These are phyloP conservation scores for Cantharis rustica DNA, from an alignment of 2,888 invertebrate species.

Conservation along the genomic window DNA sequence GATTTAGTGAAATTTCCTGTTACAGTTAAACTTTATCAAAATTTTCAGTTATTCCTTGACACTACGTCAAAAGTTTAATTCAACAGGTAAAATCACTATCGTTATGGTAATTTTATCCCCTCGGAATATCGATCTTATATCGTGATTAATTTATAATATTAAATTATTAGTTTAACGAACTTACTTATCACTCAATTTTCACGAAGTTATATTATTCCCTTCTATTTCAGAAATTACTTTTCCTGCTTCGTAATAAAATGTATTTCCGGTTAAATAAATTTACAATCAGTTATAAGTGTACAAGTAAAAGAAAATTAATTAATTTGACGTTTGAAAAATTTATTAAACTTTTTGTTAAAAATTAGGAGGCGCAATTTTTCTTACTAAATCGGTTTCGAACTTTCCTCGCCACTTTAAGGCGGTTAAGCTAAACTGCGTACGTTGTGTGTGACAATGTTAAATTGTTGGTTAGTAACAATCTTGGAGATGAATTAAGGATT, in stretches of 20 bases:
- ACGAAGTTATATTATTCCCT: background rate
- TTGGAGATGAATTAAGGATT: background rate
- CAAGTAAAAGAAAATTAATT: background rate
- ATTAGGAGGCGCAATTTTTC: background rate
- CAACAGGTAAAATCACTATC: background rate
- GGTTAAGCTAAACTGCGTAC: background rate
- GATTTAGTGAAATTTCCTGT: background rate
- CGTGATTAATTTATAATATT: background rate
- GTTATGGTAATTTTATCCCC: background rate
- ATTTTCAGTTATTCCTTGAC: background rate
- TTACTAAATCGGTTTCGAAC: background rate
- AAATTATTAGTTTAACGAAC: background rate
- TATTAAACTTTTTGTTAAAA: background rate
- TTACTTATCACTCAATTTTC: background rate
- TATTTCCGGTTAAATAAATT: background rate
- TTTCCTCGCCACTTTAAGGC: background rate
- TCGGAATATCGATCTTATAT: background rate
- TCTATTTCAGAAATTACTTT: background rate
- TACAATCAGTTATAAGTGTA: background rate
- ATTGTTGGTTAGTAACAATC: background rate
- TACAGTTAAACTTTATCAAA: background rate
- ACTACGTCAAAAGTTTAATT: background rate
- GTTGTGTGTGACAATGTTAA: background rate
- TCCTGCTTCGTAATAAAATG: background rate
- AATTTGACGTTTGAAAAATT: background rate